phyloP scores from a whole-genome alignment of 2,113 vertebrate genomes.

The Willisornis vidua region DNA sequence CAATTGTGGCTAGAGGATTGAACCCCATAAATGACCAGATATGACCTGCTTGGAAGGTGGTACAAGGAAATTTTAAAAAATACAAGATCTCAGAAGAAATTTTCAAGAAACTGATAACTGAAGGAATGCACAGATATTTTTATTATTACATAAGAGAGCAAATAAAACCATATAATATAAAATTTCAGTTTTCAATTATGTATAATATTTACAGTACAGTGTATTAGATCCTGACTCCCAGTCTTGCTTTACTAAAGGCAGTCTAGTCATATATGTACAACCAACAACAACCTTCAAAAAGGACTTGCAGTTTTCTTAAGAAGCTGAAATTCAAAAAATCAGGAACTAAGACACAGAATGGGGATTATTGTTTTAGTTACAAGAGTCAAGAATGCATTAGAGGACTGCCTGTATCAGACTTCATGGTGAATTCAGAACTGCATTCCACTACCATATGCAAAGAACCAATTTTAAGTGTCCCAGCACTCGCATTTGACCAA shows the following conservation, averaged over 20 bases:
- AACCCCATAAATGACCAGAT: background rate
- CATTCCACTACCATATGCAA: background rate
- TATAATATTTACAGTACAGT: background rate
- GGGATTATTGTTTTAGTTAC: background rate
- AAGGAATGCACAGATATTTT: background rate
- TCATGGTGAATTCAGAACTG: background rate
- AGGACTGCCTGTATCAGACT: background rate
- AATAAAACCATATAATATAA: background rate
- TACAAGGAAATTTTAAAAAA: background rate
- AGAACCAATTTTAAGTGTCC: background rate
- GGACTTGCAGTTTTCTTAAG: fast-evolving
- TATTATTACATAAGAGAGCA: background rate
- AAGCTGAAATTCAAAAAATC: background rate
- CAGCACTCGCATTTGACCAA: background rate
- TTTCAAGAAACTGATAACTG: background rate
- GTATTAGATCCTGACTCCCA: background rate
- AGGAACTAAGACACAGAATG: background rate
- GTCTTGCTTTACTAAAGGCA: background rate
- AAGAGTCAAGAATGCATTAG: background rate
- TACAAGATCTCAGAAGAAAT: background rate
- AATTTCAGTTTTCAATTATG: background rate
- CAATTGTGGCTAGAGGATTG: background rate
- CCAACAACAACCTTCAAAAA: background rate
- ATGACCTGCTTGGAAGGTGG: background rate
- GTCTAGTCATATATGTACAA: background rate